Base-by-base conservation (phyloP, 2,113 vertebrate species). In the Bubalus kerabau region DNA sequence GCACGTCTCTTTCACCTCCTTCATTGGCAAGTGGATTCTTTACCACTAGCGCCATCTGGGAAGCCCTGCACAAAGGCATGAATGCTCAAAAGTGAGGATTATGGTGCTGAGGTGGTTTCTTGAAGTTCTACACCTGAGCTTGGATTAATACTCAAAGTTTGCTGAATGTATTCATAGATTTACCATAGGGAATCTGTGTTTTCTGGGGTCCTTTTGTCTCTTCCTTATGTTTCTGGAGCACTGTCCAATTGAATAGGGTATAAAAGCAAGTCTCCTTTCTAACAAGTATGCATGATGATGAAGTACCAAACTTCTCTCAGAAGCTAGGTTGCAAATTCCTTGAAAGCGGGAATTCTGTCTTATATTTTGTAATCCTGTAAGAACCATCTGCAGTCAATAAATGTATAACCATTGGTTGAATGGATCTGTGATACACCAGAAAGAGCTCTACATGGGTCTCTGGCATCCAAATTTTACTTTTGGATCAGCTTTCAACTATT, bases 261-360 rank as follows among this genome's bases (percentile, higher is more conserved):
- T 19, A 90, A 56, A 86, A 97, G 87, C 13, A 21, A 30, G 11
- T 57, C 67, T 13, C 24, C 85, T 96, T 90, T 71, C 46, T 76
- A 87, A 50, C n/a, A 96, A 92, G 13, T 95, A n/a, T 24, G 87
- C 80, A 50, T 46, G 43, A 84, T 95, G 28, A 85, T 83, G 81
- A 52, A 94, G 64, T 64, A 83, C 24, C 4, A 64, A 93, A 89
- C n/a, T 83, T 95, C 71, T 95, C 36, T 84, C 46, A 95, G 71
- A 46, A 92, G 12, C 71, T 94, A 86, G 30, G 74, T 59, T 88
- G 76, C 54, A 95, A 95, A 96, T 91, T 95, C 52, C 76, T 91
- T 94, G 46, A 98, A 92, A 94, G 32, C 1, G 57, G 32, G 87
- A 67, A 82, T 60, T 94, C 46, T 48, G 19, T 40, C 23, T 78